These are phyloP conservation scores for Galerucella nymphaeae DNA, from an alignment of 2,888 invertebrate species.

Conservation along the genomic window DNA sequence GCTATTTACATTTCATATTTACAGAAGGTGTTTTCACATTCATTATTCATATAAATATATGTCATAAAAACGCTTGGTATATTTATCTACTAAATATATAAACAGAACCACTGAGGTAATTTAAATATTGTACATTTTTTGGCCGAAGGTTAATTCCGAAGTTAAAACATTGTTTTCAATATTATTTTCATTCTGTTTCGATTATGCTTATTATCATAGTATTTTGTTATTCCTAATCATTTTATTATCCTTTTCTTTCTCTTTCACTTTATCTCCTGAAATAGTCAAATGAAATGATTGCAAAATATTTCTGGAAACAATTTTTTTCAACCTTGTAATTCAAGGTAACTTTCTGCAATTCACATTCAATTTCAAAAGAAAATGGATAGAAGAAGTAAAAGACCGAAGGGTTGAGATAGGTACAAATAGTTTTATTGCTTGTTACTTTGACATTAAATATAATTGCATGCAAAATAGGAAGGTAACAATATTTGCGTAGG, in stretches of 20 bases:
- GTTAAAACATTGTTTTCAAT: no score
- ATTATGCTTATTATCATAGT: no score
- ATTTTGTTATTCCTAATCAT: no score
- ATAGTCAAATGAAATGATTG: not conserved
- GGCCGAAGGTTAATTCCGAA: not conserved
- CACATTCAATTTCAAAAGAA: conserved; percentile 16
- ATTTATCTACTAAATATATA: not conserved
- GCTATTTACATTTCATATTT: not conserved
- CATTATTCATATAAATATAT: not conserved
- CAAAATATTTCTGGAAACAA: not conserved
- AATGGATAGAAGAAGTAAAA: not conserved
- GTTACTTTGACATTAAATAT: conserved; percentile 42
- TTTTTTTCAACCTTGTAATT: not conserved
- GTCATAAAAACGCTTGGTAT: not conserved
- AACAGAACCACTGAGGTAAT: not conserved
- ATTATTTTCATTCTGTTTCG: no score
- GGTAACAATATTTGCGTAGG: conserved; percentile 48
- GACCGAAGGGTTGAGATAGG: conserved; percentile 40
- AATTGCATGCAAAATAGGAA: conserved; percentile 44
- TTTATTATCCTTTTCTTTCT: no score
- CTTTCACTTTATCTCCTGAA: not conserved
- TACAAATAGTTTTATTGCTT: conserved; percentile 53
- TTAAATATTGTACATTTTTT: not conserved
- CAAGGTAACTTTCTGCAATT: conserved; percentile 15
- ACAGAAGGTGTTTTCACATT: not conserved